A percentile compares a stretch with the other conserved stretches of the same genome.
Conservation (phyloP, 2,888 invertebrate genomes). For the Yponomeuta sedellus region DNA sequence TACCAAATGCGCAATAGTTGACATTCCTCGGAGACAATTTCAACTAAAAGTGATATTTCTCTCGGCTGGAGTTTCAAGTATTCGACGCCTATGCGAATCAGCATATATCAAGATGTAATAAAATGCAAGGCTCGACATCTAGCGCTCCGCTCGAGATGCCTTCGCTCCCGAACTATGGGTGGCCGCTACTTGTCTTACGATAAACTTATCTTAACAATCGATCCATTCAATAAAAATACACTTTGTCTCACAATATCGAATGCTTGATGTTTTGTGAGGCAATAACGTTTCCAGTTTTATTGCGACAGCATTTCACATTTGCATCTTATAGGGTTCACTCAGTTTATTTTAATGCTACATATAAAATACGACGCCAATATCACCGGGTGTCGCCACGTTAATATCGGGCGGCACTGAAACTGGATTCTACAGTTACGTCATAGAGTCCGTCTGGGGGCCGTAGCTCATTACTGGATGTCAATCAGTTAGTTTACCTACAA, state of each 20-base stretch:
- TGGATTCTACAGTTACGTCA: conserved; percentile 7
- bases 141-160: conserved; percentile 29
- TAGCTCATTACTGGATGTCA: conserved; percentile 61
- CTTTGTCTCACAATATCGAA: conserved; percentile 53
- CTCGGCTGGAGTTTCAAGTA: conserved; percentile 50
- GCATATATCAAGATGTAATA: conserved; percentile 68
- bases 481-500: conserved; percentile 33
- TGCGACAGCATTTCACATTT: conserved; percentile 59
- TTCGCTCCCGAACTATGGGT: conserved; percentile 42
- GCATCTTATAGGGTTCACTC: conserved; percentile 59
- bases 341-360: conserved; percentile 11
- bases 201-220: conserved; percentile 73
- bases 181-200: conserved; percentile 76
- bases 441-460: conserved; percentile 29
- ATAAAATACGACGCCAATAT: conserved; percentile 16
- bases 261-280: conserved; percentile 63
- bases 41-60: conserved; percentile 16
- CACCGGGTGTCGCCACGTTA: conserved; percentile 20
- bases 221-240: conserved; percentile 51
- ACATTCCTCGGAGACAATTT: conserved; percentile 13
- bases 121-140: conserved; percentile 54
- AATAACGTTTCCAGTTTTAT: conserved; percentile 69
- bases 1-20: conserved; percentile 5
- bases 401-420: conserved; percentile 22
- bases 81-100: conserved; percentile 71